Percentiles rank a stretch among this genome's conserved stretches.
Evolutionary conservation across 2,113 vertebrate genomes (phyloP).

Genomic region (Myanophis thanlyinensis): DNA sequence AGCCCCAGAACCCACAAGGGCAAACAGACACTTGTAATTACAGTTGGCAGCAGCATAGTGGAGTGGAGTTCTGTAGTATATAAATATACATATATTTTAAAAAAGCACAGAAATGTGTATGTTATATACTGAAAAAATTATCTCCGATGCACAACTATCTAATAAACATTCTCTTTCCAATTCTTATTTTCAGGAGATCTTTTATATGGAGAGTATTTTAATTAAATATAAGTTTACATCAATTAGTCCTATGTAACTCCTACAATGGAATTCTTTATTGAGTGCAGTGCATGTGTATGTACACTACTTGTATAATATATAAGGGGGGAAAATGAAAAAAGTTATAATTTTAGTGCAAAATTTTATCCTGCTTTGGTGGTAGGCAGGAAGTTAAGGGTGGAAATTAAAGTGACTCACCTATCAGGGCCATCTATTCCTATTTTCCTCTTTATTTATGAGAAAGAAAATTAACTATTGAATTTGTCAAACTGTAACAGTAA

Average conservation of each 20-base stretch:
- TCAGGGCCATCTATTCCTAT: too few species aligned
- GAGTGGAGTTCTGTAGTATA: conserved; percentile 85
- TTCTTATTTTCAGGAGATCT: not conserved
- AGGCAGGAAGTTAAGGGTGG: too few species aligned
- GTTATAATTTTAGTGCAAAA: too few species aligned
- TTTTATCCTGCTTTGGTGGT: too few species aligned
- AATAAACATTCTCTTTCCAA: not conserved
- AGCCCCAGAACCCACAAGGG: conserved; percentile 97
- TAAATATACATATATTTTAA: conserved; percentile 47
- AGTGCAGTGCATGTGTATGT: too few species aligned
- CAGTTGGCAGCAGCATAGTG: conserved; percentile 99
- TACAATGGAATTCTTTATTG: not conserved
- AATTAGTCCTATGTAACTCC: not conserved
- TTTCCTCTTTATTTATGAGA: too few species aligned
- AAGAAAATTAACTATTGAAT: too few species aligned
- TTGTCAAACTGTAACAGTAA: too few species aligned
- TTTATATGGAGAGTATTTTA: not conserved
- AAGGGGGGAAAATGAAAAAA: too few species aligned
- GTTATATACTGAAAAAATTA: conserved; percentile 51
- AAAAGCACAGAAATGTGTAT: conserved; percentile 50
- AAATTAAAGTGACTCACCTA: too few species aligned
- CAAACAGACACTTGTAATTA: conserved; percentile 99
- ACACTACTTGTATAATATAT: too few species aligned
- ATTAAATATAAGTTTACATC: not conserved
- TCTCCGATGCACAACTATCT: not conserved